Evolutionary conservation across 2,113 vertebrate species (phyloP).

Genomic region (Cisticola juncidis): DNA sequence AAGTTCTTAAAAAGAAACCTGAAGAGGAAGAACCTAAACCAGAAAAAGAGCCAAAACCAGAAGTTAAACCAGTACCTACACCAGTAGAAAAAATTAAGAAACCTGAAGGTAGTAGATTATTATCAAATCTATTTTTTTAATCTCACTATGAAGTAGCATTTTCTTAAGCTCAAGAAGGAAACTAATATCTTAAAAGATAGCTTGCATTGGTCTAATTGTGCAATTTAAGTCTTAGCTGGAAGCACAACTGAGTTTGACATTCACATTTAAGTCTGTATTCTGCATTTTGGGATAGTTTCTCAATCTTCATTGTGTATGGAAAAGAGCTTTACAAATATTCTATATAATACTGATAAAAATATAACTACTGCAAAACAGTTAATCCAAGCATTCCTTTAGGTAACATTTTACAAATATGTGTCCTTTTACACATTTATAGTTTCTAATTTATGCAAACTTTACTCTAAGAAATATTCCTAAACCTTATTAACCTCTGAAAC

Average conservation of each 20-base stretch:
- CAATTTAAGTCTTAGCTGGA: background rate
- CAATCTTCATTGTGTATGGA: background rate
- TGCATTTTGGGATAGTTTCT: background rate
- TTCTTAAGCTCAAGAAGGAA: background rate
- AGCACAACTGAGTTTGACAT: background rate
- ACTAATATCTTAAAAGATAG: background rate
- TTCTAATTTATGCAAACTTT: background rate
- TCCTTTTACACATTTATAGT: background rate
- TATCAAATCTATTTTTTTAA: background rate
- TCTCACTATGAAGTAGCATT: background rate
- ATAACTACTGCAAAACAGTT: background rate
- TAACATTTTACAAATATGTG: background rate
- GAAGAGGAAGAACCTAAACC: slow-evolving; percentile 80
- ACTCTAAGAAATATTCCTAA: background rate
- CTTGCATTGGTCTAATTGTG: background rate
- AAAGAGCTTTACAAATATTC: background rate
- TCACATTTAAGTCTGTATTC: background rate
- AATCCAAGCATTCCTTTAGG: background rate
- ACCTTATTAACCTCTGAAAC: background rate
- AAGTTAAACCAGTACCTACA: slow-evolving; percentile 76
- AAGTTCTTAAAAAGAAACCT: slow-evolving; percentile 80
- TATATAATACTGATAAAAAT: background rate
- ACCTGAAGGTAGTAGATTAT: slow-evolving; percentile 73
- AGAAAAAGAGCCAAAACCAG: slow-evolving; percentile 75
- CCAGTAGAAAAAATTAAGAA: slow-evolving; percentile 80